Conservation (phyloP, 2,797 vertebrate species). For the Brachyrhaphis roseni region DNA sequence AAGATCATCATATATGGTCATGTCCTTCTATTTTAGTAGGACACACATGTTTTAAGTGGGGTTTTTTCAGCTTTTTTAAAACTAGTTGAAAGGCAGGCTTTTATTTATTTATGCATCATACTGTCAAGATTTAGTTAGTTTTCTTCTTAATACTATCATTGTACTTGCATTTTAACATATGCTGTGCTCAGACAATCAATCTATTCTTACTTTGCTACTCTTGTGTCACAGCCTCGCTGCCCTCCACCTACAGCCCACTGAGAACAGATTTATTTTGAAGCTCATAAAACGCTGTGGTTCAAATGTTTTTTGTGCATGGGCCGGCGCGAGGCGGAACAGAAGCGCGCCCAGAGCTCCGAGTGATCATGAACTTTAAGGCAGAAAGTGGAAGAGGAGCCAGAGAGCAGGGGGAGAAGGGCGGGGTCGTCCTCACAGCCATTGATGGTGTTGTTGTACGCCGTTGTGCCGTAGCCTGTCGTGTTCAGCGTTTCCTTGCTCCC, state of each 20-base stretch:
- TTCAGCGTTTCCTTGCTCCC: constrained; percentile 96
- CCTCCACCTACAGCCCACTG: constrained; percentile 7
- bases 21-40: background rate
- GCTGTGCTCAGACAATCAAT: background rate
- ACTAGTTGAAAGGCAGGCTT: background rate
- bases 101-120: background rate
- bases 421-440: constrained; percentile 92
- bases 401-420: constrained; percentile 65
- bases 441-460: constrained; percentile 88
- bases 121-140: background rate
- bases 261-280: constrained; percentile 32
- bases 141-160: background rate
- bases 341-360: background rate
- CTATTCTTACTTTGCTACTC: background rate
- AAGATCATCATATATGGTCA: background rate
- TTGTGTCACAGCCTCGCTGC: constrained; percentile 8
- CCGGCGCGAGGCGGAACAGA: background rate
- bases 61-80: background rate
- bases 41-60: background rate
- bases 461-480: constrained; percentile 86
- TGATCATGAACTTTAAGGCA: constrained; percentile 22
- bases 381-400: constrained; percentile 2
- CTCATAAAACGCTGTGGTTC: constrained; percentile 24
- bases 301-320: background rate
- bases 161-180: background rate